Evolutionary conservation across 2,888 invertebrate species (phyloP), one percentile per base, ranked within the genome.

Genomic region (Amphipyra berbera): DNA sequence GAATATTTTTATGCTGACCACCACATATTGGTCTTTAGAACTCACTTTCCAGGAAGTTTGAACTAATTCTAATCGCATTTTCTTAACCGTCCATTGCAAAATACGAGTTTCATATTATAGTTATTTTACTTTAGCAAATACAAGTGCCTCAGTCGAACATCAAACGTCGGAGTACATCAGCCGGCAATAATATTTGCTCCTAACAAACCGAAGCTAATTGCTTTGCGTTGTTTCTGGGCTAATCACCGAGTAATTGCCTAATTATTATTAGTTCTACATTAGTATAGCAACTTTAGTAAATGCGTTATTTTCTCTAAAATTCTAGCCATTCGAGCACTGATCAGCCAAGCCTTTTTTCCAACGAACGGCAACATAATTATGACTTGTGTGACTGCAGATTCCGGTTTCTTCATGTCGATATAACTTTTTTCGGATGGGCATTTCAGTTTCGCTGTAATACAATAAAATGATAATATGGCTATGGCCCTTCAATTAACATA

Each of bases 161-260:
- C 82, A 84, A 87, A 88, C 73, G 73, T 44, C 55, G 49, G 10
- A 44, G 56, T 48, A 61, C 58, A 61, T 50, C 30, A 53, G 40
- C n/a, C 60, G 27, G 48, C 49, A 59, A 73, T 78, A 82, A 82
- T 88, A 84, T 90, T 89, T 85, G 81, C 73, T 65, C 60, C 37
- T 68, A 81, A 77, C 83, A 84, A 80, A 82, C 80, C 75, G 67
- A 72, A 71, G 78, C 86, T 87, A 90, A 90, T 89, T 84, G 86
- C 55, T 68, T 68, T 68, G 40, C 73, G 73, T 53, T 83, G 82
- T 85, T 80, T 73, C 72, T 73, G 64, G 54, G 58, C 76, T 78
- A 80, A 84, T 84, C 56, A 76, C 66, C 55, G 54, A 49, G 37
- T 80, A 79, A 76, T 68, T 61, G n/a, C 45, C 38, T 60, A 59